Evolutionary conservation across 30 jellyfish, hydroid and myxozoan genomes (phyloP).

Genomic region (Catostylus mosaicus): DNA sequence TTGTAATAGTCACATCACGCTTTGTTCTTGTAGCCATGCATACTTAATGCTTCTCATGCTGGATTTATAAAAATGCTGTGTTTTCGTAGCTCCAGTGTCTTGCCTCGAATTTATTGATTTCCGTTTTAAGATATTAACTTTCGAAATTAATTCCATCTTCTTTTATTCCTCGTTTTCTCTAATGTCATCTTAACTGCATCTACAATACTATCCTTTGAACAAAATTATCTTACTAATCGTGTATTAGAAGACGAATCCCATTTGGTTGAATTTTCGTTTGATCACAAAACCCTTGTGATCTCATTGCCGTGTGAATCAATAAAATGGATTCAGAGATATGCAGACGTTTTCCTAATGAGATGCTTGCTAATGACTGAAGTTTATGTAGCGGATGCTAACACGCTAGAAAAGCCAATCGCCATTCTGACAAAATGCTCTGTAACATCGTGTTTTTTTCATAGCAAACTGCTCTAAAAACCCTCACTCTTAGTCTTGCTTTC

Average conservation of each 20-base stretch:
- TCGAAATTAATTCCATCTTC: not conserved
- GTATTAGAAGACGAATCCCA: conserved; percentile 3
- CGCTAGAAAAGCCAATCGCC: too few relatives aligned
- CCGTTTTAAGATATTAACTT: not conserved
- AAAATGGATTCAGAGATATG: conserved; percentile 11
- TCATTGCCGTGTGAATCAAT: conserved; percentile 11
- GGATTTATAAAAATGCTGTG: too few relatives aligned
- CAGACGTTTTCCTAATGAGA: conserved; percentile 31
- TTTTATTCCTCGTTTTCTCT: not conserved
- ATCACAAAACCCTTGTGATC: conserved; percentile 13
- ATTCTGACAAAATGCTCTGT: too few relatives aligned
- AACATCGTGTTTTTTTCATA: too few relatives aligned
- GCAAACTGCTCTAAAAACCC: too few relatives aligned
- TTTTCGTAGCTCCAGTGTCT: too few relatives aligned
- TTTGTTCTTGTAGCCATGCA: too few relatives aligned
- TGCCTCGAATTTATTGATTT: conserved; percentile 15
- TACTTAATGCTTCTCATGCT: too few relatives aligned
- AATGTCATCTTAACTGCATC: conserved; percentile 8
- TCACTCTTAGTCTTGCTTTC: too few relatives aligned
- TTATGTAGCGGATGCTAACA: too few relatives aligned
- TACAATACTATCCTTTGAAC: not conserved
- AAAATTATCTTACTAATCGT: conserved; percentile 3
- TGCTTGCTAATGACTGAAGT: not conserved
- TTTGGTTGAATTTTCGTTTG: conserved; percentile 40
- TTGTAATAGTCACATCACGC: too few relatives aligned